Conservation (phyloP, 1,140 invertebrate species). For the Maniola jurtina region DNA sequence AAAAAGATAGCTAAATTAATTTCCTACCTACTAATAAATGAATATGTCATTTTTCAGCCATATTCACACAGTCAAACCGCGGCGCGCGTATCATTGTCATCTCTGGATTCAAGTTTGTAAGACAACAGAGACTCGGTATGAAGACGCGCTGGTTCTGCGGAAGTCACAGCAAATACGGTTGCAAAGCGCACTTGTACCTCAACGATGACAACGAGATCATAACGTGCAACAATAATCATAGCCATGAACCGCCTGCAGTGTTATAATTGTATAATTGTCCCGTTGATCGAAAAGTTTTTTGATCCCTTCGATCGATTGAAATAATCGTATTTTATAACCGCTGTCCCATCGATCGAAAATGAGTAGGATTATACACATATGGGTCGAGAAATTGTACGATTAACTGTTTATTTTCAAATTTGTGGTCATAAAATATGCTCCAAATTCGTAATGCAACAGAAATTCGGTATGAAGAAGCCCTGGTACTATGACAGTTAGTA, state of each 20-base stretch:
- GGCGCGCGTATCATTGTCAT: conserved; percentile 26
- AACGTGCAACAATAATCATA: conserved; percentile 29
- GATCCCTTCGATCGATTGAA: too few species aligned
- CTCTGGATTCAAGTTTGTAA: conserved; percentile 24
- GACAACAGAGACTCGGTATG: conserved; percentile 3
- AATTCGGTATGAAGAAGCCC: conserved; percentile 11
- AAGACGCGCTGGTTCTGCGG: conserved; percentile 46
- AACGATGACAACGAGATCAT: conserved; percentile 21
- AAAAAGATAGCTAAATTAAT: too few species aligned
- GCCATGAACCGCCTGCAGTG: conserved; percentile 15
- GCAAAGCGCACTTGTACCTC: conserved; percentile 34
- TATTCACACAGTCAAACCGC: conserved; percentile 22
- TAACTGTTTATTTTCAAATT: too few species aligned
- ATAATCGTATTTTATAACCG: too few species aligned
- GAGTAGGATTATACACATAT: too few species aligned
- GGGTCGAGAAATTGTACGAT: too few species aligned
- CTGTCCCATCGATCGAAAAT: too few species aligned
- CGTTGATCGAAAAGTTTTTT: too few species aligned
- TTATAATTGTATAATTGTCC: conserved; percentile 8
- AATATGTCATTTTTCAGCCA: conserved; percentile 4
- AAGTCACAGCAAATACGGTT: conserved; percentile 37
- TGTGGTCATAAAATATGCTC: too few species aligned
- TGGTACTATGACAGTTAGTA: conserved; percentile 50
- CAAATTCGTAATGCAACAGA: conserved; percentile 22
- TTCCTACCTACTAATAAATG: too few species aligned